These are phyloP conservation scores for Vultur gryphus DNA, from an alignment of 2,797 vertebrate genomes.

Conservation along the genomic window DNA sequence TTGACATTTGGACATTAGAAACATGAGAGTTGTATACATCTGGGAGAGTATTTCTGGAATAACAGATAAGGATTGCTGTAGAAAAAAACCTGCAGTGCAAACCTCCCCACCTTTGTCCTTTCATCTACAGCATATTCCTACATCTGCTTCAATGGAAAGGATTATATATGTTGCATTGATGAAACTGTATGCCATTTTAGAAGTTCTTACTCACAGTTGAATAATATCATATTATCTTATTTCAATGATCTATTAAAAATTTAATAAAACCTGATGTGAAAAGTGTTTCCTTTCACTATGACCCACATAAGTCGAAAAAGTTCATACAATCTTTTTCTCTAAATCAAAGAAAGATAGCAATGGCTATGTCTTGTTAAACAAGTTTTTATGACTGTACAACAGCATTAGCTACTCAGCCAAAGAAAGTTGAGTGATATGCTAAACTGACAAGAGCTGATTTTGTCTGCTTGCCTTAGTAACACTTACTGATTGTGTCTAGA, in stretches of 20 bases:
- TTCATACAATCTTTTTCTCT: background rate
- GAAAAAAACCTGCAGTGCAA: background rate
- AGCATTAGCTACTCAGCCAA: background rate
- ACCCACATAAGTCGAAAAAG: background rate
- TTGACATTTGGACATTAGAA: background rate
- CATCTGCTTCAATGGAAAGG: background rate
- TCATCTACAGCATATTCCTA: background rate
- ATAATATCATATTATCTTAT: background rate
- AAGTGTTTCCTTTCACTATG: background rate
- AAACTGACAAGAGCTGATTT: constrained; percentile 9
- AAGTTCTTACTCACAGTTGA: background rate
- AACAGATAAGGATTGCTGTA: background rate
- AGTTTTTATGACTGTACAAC: background rate
- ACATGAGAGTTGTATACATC: background rate
- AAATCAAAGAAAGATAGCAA: background rate
- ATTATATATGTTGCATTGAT: background rate
- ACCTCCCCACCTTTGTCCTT: background rate
- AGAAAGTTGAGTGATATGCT: background rate
- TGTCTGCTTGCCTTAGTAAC: background rate
- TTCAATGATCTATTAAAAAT: background rate
- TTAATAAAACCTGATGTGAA: background rate
- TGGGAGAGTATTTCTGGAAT: background rate
- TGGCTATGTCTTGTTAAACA: background rate
- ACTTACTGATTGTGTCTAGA: background rate
- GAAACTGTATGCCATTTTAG: background rate